Base-by-base conservation (phyloP, 1,140 invertebrate species). In the Leucophenga varia region DNA sequence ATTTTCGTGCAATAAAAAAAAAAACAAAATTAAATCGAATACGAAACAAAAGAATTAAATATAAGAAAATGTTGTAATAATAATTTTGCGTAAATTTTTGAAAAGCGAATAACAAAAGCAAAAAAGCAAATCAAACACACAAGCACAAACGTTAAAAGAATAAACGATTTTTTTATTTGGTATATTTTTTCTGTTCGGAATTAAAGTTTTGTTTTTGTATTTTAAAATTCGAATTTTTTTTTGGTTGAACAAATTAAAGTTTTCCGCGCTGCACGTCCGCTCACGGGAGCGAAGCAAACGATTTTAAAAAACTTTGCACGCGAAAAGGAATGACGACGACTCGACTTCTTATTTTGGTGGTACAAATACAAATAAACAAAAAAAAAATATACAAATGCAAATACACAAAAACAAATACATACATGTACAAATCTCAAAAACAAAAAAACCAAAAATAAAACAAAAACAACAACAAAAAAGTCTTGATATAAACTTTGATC, bases 281-380 rank as follows among this genome's bases (percentile, higher is more conserved):
- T 72, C 69, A 59, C 61, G 54, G 67, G 69, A 72, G 69, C 69
- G 61, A 55, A 69, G 56, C 61, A 67, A 72, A 72, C 69, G 64
- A 68, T 63, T 67, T 67, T 67, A 63, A 67, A n/a, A n/a, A n/a
- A 67, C 63, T 54, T 57, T 57, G 55, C 57, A 49, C 39, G 55
- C 44, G 47, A 49, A 67, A 67, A 67, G 64, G 64, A 67, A 67
- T 67, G 63, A 67, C n/a, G n/a, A n/a, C n/a, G n/a, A 59, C 63
- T 59, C 64, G 64, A 67, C 63, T 67, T 67, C 63, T 67, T 67
- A 67, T 67, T 67, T 67, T 67, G 63, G 59, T 59, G 63, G n/a
- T n/a, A n/a, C n/a, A n/a, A n/a, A n/a, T n/a, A n/a, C n/a, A n/a
- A n/a, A n/a, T n/a, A n/a, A n/a, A n/a, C n/a, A n/a, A n/a, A n/a